Conservation (phyloP, 2,888 invertebrate species). For the Orchesellides sinensis region DNA sequence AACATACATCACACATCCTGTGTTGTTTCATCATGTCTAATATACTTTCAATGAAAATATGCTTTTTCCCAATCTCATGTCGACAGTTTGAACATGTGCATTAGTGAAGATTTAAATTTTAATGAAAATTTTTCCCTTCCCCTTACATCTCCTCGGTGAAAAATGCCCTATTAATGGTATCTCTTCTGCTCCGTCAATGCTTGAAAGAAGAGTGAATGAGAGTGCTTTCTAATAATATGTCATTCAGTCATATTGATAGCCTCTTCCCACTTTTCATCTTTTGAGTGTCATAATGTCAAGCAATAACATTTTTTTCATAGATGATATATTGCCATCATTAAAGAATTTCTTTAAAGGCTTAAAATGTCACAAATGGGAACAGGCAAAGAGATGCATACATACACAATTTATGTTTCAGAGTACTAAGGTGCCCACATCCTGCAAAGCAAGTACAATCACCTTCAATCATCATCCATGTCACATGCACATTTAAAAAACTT, state of each 20-base stretch:
- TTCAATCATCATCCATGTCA: neutral
- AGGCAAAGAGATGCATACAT: neutral
- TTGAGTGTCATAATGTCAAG: constrained; percentile 4
- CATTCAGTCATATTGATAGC: neutral
- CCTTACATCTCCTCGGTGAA: neutral
- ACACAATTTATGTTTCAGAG: neutral
- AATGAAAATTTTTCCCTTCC: too few species aligned
- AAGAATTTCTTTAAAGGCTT: constrained; percentile 31
- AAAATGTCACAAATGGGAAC: constrained; percentile 29
- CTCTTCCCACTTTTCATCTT: too few species aligned
- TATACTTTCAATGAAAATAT: too few species aligned
- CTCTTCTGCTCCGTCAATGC: neutral
- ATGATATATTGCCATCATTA: constrained; percentile 48
- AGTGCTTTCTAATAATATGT: neutral
- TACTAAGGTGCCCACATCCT: neutral
- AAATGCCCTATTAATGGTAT: neutral
- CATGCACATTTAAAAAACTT: neutral
- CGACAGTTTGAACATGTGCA: too few species aligned
- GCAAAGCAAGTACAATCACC: constrained; percentile 6
- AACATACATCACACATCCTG: too few species aligned
- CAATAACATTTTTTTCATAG: neutral
- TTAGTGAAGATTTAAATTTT: too few species aligned
- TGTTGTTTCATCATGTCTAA: too few species aligned
- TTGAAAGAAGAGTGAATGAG: neutral
- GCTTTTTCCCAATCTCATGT: too few species aligned